Base-by-base conservation (phyloP, 2,888 invertebrate genomes). In the Yponomeuta evonymella region DNA sequence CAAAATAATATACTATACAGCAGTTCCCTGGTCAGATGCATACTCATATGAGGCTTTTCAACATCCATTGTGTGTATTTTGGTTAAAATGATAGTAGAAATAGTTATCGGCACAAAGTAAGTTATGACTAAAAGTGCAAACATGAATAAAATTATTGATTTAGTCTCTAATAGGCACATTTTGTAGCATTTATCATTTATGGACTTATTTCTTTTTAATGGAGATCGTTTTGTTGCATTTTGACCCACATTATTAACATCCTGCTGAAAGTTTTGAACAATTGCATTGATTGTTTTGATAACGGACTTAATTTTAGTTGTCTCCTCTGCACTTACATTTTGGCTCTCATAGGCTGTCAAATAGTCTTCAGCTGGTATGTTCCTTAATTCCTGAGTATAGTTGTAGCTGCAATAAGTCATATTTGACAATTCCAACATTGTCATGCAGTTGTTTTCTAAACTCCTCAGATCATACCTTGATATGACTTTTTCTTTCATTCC, bases 71-170 rank as follows among this genome's bases (percentile, higher is more conserved):
- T 71, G 74, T 90, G 86, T 74, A 91, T 88, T 78, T 87, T 91
- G 0, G 90, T 89, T 72, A 91, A 76, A 71, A 92, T 87, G 29
- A 88, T 75, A 12, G 83, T 84, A 66, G 90, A 90, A 72, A 91
- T 83, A 12, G 88, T 87, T 63, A 92, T 86, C 0, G 92, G 91
- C n/a, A 91, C 77, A 75, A 92, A 90, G 74, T 87, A 92, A 79
- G 87, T 84, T 2, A 89, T 73, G 73, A 90, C 75, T 9, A 83
- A 78, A 29, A 92, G 73, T 11, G 81, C 66, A 78, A 91, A 88
- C 82, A 92, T 86, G 72, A 89, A 90, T 12, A 87, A 65, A 48
- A 88, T 77, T 69, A 92, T 76, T 33, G 77, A 83, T 72, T 83
- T 88, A 74, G 87, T 90, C 36, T 91, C 86, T 51, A 88, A 75